Evolutionary conservation across 2,888 invertebrate species (phyloP).

Genomic region (Nomada goodeniana): DNA sequence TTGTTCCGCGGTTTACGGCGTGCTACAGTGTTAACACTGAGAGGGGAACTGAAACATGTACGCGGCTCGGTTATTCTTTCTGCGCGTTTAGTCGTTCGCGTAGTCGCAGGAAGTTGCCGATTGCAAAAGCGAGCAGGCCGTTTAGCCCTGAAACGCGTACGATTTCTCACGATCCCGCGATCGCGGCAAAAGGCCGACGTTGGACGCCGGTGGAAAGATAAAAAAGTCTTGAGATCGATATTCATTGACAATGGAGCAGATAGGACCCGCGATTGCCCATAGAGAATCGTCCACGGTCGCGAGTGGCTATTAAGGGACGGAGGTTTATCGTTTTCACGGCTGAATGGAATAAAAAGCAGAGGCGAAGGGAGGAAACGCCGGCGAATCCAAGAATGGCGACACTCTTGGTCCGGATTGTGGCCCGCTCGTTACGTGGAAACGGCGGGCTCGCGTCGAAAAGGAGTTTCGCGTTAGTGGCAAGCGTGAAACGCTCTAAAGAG

Average conservation of each 20-base stretch:
- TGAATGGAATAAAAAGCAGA: background rate
- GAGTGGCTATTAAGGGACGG: slow-evolving; percentile 16
- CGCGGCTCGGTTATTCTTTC: no score
- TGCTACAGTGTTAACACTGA: no score
- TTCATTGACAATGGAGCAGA: background rate
- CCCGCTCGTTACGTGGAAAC: slow-evolving; percentile 66
- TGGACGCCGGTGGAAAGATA: background rate
- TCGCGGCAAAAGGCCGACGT: background rate
- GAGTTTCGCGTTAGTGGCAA: slow-evolving; percentile 66
- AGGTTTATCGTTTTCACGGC: background rate
- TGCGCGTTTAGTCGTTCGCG: background rate
- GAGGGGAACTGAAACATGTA: no score
- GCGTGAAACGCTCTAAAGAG: slow-evolving; percentile 68
- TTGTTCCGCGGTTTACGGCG: no score
- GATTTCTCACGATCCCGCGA: slow-evolving; percentile 18
- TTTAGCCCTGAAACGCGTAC: slow-evolving; percentile 42
- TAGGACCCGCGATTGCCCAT: no score
- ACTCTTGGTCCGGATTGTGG: slow-evolving; percentile 64
- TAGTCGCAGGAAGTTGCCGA: slow-evolving; percentile 36
- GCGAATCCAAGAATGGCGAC: slow-evolving; percentile 59
- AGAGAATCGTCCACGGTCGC: background rate
- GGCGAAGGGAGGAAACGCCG: slow-evolving; percentile 4
- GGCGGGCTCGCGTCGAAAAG: slow-evolving; percentile 64
- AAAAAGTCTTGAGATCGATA: background rate
- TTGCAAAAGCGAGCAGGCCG: slow-evolving; percentile 45